Base-by-base conservation (phyloP, 2,113 vertebrate genomes). In the Brachionichthys hirsutus region DNA sequence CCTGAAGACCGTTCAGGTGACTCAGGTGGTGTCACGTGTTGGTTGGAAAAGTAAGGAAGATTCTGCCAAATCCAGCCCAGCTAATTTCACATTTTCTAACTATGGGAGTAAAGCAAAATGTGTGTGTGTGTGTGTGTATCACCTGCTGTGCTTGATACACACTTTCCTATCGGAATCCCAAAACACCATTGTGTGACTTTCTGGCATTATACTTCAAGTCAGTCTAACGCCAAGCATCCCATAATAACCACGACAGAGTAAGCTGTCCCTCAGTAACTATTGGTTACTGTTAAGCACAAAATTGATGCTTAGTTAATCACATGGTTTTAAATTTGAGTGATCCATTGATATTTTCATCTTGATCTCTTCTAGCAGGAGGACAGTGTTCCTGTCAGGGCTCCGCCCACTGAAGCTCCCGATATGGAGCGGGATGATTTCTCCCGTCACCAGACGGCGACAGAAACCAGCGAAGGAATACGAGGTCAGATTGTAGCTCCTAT, bases 381-480 rank as follows among this genome's bases (percentile, higher is more conserved):
- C 35, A 82, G 74, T 13, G 18, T 54, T 70, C 94, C 95, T 14
- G 88, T 95, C 43, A 84, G 67, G 78, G 90, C 84, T 19, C 95
- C 95, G 5, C 94, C 94, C 70, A 94, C 92, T 11, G 41, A 86
- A 16, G 57, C 62, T 6, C 89, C 70, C 35, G 84, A 75, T 40
- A 47, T 40, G 50, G 92, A 93, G 58, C 65, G 55, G 0, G 58
- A 87, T 1, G 69, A 87, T 51, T 88, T 91, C 67, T 94, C 94
- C 0, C 90, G 92, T 79, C 88, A 88, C 36, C 58, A 67, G 38
- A 81, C 65, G 15, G 58, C 80, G 36, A 77, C 70, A 36, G 67
- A 72, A 7, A 12, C 67, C 57, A 70, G 1, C 38, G 62, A 80
- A n/a, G 52, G 72, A 5, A 44, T 22, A 2, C 55, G 4, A 73